phyloP scores from a whole-genome alignment of 2,888 invertebrate species.

The Catocala fraxini region DNA sequence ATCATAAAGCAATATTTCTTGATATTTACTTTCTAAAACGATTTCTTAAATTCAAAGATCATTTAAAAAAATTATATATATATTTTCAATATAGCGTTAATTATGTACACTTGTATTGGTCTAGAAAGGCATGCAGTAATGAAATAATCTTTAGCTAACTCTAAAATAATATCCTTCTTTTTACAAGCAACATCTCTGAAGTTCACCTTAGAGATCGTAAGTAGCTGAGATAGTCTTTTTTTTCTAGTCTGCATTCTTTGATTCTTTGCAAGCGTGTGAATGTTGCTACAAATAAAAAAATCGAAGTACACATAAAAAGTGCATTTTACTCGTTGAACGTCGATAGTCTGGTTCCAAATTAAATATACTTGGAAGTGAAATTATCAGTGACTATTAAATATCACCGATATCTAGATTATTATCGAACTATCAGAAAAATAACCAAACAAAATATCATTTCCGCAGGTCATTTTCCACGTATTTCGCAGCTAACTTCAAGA shows the following conservation, averaged over 20 bases:
- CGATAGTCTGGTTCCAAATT: constrained; percentile 36
- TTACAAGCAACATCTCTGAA: too few relatives aligned
- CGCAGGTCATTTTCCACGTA: constrained; percentile 74
- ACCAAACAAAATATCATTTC: constrained; percentile 60
- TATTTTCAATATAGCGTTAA: too few relatives aligned
- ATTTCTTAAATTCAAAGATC: too few relatives aligned
- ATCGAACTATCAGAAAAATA: constrained; percentile 37
- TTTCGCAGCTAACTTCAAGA: constrained; percentile 80
- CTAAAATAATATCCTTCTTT: too few relatives aligned
- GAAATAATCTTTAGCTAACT: too few relatives aligned
- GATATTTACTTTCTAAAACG: too few relatives aligned
- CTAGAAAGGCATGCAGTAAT: too few relatives aligned
- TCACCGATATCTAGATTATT: constrained; percentile 15
- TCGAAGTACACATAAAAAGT: not conserved
- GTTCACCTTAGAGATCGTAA: not conserved
- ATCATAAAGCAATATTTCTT: too few relatives aligned
- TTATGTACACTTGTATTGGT: too few relatives aligned
- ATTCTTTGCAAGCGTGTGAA: constrained; percentile 12
- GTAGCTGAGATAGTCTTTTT: not conserved
- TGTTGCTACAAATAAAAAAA: constrained; percentile 40
- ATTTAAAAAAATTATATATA: too few relatives aligned
- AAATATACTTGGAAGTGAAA: constrained; percentile 34
- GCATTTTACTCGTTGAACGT: constrained; percentile 17
- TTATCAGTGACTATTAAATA: constrained; percentile 30
- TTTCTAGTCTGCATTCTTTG: not conserved